phyloP scores from a whole-genome alignment of 2,113 vertebrate genomes.

The Cephalophus harveyi region DNA sequence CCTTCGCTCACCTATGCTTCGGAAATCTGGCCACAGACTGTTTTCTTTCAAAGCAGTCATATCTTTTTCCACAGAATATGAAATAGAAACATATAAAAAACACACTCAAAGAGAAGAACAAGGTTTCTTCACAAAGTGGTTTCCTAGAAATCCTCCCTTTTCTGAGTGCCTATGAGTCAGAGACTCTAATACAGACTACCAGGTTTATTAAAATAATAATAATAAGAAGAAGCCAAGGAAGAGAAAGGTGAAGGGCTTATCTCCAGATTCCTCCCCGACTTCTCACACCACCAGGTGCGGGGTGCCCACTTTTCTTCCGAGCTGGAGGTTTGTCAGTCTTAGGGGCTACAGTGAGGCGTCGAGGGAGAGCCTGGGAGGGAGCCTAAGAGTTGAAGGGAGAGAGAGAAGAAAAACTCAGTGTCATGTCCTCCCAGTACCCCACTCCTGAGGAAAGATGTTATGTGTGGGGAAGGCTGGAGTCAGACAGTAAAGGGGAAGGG shows the following conservation, averaged over 20 bases:
- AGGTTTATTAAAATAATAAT: slow-evolving; percentile 2
- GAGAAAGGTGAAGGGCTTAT: slow-evolving; percentile 16
- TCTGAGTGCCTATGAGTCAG: slow-evolving; percentile 2
- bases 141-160: slow-evolving; percentile 47
- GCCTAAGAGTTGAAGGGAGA: neutral
- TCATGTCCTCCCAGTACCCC: neutral
- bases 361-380: slow-evolving; percentile 57
- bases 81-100: slow-evolving; percentile 16
- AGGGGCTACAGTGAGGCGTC: slow-evolving; percentile 51
- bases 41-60: neutral
- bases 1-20: neutral
- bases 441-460: neutral
- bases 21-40: neutral
- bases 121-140: slow-evolving; percentile 16
- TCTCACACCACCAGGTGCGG: neutral
- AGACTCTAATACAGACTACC: neutral
- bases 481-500: neutral
- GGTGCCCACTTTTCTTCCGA: slow-evolving; percentile 56
- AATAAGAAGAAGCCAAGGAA: neutral
- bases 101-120: neutral
- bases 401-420: neutral
- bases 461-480: neutral
- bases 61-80: slow-evolving; percentile 10
- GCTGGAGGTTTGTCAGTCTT: slow-evolving; percentile 60
- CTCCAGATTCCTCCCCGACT: slow-evolving; percentile 65